Conservation (phyloP, 2,797 vertebrate genomes). For the Spizella passerina region DNA sequence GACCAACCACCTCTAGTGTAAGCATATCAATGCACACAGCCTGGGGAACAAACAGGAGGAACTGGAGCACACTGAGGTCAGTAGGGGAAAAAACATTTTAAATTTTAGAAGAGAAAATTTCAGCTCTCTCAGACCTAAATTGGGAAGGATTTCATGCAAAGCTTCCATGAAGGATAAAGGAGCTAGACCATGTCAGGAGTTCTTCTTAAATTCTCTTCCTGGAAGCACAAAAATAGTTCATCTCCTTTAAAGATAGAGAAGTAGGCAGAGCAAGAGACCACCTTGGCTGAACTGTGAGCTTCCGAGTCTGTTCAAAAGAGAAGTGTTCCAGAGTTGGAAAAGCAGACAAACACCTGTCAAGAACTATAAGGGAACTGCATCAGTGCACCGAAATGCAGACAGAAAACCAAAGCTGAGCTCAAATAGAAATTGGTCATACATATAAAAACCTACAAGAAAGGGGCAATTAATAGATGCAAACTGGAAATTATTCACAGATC, state of each 20-base stretch:
- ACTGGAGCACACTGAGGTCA: not conserved
- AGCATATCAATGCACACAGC: not conserved
- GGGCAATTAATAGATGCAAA: not conserved
- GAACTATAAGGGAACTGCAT: not conserved
- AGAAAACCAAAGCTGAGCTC: not conserved
- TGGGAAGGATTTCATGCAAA: not conserved
- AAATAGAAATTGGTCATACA: not conserved
- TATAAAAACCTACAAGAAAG: not conserved
- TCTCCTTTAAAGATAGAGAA: not conserved
- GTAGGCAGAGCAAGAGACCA: not conserved
- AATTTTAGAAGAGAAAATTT: not conserved
- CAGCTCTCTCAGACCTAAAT: not conserved
- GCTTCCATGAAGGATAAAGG: not conserved
- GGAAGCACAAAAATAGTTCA: not conserved
- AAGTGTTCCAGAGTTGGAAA: accelerated
- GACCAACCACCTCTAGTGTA: not conserved
- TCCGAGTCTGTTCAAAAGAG: not conserved
- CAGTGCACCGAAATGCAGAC: not conserved
- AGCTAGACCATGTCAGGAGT: accelerated
- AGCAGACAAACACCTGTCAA: not conserved
- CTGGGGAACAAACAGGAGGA: not conserved
- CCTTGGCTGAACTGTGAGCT: not conserved
- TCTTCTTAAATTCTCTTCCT: not conserved
- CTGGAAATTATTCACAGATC: not conserved
- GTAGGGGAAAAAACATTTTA: not conserved